Base-by-base conservation (phyloP, 2,797 vertebrate species). In the Morelia viridis region DNA sequence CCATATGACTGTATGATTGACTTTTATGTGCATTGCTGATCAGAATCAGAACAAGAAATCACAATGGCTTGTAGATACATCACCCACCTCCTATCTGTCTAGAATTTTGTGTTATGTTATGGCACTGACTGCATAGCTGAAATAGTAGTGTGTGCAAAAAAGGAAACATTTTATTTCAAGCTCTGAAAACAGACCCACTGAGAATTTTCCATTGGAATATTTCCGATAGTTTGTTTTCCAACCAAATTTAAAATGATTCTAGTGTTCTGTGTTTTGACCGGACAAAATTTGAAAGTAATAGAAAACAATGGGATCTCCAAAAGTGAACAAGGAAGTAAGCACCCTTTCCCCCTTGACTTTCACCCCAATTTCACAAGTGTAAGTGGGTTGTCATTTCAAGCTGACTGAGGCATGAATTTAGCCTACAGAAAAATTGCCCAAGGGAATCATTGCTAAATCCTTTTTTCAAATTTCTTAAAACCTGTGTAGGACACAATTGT, bases 21-120 rank as follows among this genome's bases (percentile, higher is more conserved):
- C 31, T 91, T 84, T 76, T 76, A 87, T 91, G 56, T 50, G 58
- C 28, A 76, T 2, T 60, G 90, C 35, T 91, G 17, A 90, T 19
- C 56, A 87, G 24, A 61, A 50, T 35, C 56, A 87, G 57, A 24
- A 58, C 28, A 87, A 31, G 35, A 80, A 76, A 91, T 50, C 4
- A 19, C 46, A 28, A 58, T 76, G 64, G 17, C 6, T 22, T 46
- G 22, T 26, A 46, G 22, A 71, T 31, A 91, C 28, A 7, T 68
- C 58, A 68, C 31, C 19, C 10, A 22, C 22, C 57, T 76, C 15
- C 76, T 24, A 91, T 87, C 56, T 26, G 4, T 87, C 24, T 68
- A 71, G 85, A 60, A 80, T 12, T 80, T 87, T 50, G 13, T 53
- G 4, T 71, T 50, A 83, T 26, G 41, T 31, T 24, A 85, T 26